These are phyloP conservation scores for Coregonus sp. DNA, from an alignment of 2,797 vertebrate genomes.

Conservation along the genomic window DNA sequence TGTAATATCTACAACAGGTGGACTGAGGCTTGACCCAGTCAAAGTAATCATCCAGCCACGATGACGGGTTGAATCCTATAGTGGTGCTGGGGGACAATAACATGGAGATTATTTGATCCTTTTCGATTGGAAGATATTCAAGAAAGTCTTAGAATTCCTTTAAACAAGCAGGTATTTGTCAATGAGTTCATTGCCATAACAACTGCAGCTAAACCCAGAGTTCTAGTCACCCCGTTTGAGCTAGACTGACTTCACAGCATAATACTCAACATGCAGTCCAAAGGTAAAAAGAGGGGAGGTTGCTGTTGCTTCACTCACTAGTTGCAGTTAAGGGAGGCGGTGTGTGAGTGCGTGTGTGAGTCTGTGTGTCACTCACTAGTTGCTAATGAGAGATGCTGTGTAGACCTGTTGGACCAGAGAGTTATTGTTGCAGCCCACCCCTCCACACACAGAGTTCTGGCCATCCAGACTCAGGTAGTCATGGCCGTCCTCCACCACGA, in stretches of 20 bases:
- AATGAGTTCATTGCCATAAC: no score
- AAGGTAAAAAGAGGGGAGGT: neutral
- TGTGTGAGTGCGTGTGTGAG: no score
- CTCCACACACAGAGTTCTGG: constrained; percentile 92
- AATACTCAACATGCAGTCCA: neutral
- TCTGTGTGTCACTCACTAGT: no score
- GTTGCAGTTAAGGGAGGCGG: constrained; percentile 31
- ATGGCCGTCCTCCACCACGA: constrained; percentile 90
- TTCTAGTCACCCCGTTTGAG: neutral
- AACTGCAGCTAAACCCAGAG: no score
- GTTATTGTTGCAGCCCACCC: constrained; percentile 89
- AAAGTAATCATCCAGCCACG: constrained; percentile 98
- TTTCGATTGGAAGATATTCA: neutral
- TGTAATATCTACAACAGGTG: constrained; percentile 89
- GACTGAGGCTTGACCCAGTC: constrained; percentile 97
- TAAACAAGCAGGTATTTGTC: neutral
- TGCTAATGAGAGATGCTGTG: constrained; percentile 82
- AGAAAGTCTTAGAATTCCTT: neutral
- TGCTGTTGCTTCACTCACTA: constrained; percentile 77
- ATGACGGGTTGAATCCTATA: constrained; percentile 87
- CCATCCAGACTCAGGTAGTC: constrained; percentile 84
- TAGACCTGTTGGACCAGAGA: constrained; percentile 95
- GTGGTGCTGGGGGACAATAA: constrained; percentile 74
- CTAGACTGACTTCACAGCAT: neutral
- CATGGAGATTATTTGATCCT: neutral